phyloP scores from a whole-genome alignment of 2,113 vertebrate species.

The Henicopernis longicauda region DNA sequence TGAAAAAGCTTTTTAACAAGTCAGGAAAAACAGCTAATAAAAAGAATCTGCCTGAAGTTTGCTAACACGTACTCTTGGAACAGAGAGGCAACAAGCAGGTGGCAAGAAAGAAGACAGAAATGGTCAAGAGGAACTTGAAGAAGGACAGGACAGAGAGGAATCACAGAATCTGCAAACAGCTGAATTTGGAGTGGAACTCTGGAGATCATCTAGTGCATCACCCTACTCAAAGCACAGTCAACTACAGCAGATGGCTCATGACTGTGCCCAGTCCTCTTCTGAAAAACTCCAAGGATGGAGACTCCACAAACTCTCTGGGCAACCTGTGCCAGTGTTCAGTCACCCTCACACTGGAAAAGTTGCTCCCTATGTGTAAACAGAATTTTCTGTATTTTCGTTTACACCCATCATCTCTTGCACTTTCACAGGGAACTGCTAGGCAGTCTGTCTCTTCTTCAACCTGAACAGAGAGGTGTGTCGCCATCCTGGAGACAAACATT shows the following conservation, averaged over 20 bases:
- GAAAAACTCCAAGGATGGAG: not conserved
- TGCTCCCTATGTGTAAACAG: not conserved
- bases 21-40: not conserved
- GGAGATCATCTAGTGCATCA: not conserved
- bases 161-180: not conserved
- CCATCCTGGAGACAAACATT: not conserved
- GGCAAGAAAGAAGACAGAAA: not conserved
- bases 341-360: not conserved
- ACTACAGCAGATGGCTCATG: not conserved
- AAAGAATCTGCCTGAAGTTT: not conserved
- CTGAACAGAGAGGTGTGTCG: not conserved
- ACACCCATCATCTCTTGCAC: not conserved
- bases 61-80: not conserved
- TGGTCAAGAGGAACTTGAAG: not conserved
- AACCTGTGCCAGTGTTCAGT: not conserved
- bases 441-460: not conserved
- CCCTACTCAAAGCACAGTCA: not conserved
- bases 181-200: not conserved
- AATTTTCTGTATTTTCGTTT: not conserved
- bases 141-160: not conserved
- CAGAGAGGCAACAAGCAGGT: not conserved
- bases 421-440: not conserved
- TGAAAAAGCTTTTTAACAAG: not conserved
- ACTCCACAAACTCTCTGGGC: not conserved
- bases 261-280: not conserved